Evolutionary conservation across 2,797 vertebrate species (phyloP).

Genomic region (Cephalopachus bancanus): DNA sequence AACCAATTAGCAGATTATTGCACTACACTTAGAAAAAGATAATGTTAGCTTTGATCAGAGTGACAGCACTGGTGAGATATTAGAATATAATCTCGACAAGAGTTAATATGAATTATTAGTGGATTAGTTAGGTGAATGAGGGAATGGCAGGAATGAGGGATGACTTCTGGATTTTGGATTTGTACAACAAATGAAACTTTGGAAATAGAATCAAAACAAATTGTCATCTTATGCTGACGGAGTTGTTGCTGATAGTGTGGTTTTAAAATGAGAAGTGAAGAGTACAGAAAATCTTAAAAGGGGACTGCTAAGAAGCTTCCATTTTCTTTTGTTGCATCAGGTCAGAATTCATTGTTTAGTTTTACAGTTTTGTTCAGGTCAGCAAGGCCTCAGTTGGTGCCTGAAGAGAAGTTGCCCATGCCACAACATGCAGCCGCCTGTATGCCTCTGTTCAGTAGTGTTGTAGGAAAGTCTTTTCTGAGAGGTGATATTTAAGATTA

Average conservation of each 20-base stretch:
- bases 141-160: not conserved
- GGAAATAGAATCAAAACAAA: not conserved
- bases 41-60: not conserved
- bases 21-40: not conserved
- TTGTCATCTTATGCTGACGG: not conserved
- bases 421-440: too few species aligned
- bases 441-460: not conserved
- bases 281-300: not conserved
- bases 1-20: not conserved
- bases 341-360: not conserved
- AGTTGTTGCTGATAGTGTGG: not conserved
- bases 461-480: not conserved
- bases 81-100: not conserved
- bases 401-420: too few species aligned
- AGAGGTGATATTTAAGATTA: not conserved
- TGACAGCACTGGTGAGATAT: not conserved
- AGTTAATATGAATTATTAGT: not conserved
- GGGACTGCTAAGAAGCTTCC: not conserved
- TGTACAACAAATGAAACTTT: not conserved
- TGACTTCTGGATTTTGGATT: not conserved
- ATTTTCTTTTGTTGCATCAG: not conserved
- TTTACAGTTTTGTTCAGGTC: not conserved
- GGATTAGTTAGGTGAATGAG: not conserved
- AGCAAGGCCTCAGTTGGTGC: not conserved
- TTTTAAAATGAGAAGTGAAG: not conserved